Percentiles rank a stretch among this genome's conserved stretches.
Evolutionary conservation across 2,888 invertebrate species (phyloP).

Genomic region (Adelognathus sp.): DNA sequence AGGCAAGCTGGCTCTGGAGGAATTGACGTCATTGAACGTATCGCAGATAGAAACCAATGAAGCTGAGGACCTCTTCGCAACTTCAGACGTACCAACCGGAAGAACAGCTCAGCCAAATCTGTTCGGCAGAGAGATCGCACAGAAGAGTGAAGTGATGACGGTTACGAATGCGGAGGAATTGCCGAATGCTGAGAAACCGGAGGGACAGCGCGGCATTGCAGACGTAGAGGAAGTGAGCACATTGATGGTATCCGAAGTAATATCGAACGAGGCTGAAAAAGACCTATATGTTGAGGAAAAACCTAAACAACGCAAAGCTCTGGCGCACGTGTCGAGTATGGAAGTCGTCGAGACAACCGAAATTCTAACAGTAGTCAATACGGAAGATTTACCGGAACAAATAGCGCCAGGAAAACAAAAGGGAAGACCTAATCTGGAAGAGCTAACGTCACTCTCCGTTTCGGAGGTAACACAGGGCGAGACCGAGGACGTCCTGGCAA

Average conservation of each 20-base stretch:
- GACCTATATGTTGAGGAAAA: constrained; percentile 62
- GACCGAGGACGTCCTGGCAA: constrained; percentile 74
- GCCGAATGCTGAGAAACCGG: constrained; percentile 59
- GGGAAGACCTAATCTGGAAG: constrained; percentile 65
- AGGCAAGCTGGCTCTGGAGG: constrained; percentile 70
- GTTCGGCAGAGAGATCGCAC: constrained; percentile 76
- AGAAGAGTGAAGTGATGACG: constrained; percentile 72
- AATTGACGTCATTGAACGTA: constrained; percentile 69
- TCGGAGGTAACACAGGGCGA: constrained; percentile 77
- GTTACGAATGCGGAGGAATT: constrained; percentile 66
- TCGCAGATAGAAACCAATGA: constrained; percentile 73
- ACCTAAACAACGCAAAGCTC: constrained; percentile 73
- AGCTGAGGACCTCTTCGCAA: constrained; percentile 65
- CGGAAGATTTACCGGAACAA: constrained; percentile 57
- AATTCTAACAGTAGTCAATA: constrained; percentile 59
- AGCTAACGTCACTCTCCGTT: constrained; percentile 64
- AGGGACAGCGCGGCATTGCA: constrained; percentile 66
- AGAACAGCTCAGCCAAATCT: constrained; percentile 78
- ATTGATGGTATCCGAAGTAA: constrained; percentile 71
- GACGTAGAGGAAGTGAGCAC: constrained; percentile 71
- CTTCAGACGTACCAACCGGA: constrained; percentile 69
- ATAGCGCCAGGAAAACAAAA: constrained; percentile 53
- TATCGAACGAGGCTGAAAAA: constrained; percentile 72
- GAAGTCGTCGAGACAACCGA: constrained; percentile 69
- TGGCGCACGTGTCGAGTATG: constrained; percentile 66